Evolutionary conservation across 2,113 vertebrate species (phyloP), one percentile per base, ranked within the genome.

Genomic region (Paramisgurnus dabryanus): DNA sequence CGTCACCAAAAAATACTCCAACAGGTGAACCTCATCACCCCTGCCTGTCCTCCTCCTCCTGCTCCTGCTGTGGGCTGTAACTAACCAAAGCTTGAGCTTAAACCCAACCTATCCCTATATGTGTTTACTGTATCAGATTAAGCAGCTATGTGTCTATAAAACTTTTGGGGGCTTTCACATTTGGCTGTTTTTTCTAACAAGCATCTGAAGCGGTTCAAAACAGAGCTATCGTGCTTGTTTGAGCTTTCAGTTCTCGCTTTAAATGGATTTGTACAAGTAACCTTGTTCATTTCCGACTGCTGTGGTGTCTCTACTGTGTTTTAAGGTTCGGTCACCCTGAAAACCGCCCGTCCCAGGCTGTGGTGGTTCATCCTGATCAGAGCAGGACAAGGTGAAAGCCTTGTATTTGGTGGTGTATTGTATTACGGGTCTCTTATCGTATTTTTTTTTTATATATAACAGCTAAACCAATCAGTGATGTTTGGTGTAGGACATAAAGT

Each of bases 1-100:
- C 3, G 72, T 92, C 53, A 81, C 67, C 69, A 82, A 85, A 55
- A 92, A 89, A 81, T 90, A 86, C 86, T 84, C 83, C 78, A 87
- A 85, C 81, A 89, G 87, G 82, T 88, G 81, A 86, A 63, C 41
- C 27, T 47, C 71, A 50, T 55, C 76, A 18, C 69, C 39, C n/a
- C 12, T 10, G 17, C 22, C 7, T 41, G 12, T 27, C 12, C 80
- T 15, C 1, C 12, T 11, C 55, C 41, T 53, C 2, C 39, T 22
- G 22, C 22, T 53, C 4, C 45, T 58, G 5, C 27, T 27, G 2
- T 40, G 64, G n/a, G 34, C 49, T 57, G 7, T 22, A 47, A 12
- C n/a, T 27, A 22, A 3, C 7, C n/a, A n/a, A 57, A 55, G 50
- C 39, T 57, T 50, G 2, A 10, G 61, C 34, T 27, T 22, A 34